Evolutionary conservation across 1,140 invertebrate genomes (phyloP), one percentile per base, ranked within the genome.

Genomic region (Sitodiplosis mosellana): DNA sequence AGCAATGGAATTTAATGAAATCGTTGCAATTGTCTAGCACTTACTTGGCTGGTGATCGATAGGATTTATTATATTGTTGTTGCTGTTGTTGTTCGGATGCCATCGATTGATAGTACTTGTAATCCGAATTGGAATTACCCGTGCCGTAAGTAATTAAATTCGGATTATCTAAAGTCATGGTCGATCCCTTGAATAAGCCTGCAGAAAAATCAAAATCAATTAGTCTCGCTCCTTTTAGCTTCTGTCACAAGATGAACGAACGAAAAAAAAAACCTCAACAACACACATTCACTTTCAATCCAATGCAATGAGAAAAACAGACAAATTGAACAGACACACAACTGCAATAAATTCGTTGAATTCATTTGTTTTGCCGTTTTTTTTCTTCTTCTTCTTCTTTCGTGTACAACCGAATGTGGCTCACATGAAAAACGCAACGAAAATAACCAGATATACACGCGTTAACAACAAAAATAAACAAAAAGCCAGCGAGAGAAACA

Each of bases 161-260:
- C 59, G 11, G 59, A 50, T 51, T 59, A 63, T 74, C 71, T 48
- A 75, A 67, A 27, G 66, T 73, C 60, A 70, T 75, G 48, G 79
- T 78, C 36, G 81, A 82, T 53, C 82, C 81, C 63, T 83, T 84
- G 58, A 83, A 73, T 52, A 86, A 69, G 61, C 82, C 80, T 83
- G 67, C 5, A 17, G 10, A 27, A 27, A 27, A 27, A 5, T 27
- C 27, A 27, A 27, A 27, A 27, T 27, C 27, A 27, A 10, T 27
- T 27, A 27, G 10, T 5, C 3, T 27, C 10, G 27, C 27, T 27
- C 27, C n/a, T n/a, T n/a, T n/a, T n/a, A n/a, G n/a, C n/a, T n/a
- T n/a, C n/a, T n/a, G n/a, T n/a, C n/a, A n/a, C n/a, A n/a, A n/a
- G n/a, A n/a, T n/a, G n/a, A n/a, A 27, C 27, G 27, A 27, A 27